Evolutionary conservation across 2,797 vertebrate species (phyloP).

Genomic region (Myotis vivesi): DNA sequence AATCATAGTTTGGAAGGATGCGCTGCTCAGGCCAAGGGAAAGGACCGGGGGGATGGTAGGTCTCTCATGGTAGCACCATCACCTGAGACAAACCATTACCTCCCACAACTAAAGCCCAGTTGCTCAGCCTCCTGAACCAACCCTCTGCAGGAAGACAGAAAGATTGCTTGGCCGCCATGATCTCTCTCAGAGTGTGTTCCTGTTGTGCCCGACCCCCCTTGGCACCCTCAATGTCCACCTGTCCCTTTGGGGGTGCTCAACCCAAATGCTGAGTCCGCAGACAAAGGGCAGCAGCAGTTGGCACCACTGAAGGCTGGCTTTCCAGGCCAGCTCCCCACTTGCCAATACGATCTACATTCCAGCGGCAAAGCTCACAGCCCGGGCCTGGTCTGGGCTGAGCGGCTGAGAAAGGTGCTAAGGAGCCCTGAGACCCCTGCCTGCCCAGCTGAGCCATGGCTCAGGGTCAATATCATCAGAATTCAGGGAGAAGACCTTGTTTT

Average conservation of each 20-base stretch:
- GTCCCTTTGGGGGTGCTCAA: not conserved
- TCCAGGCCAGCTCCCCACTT: conserved; percentile 49
- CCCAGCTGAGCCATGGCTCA: not conserved
- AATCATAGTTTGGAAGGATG: not conserved
- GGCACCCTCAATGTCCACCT: not conserved
- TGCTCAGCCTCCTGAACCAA: not conserved
- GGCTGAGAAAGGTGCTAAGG: conserved; percentile 47
- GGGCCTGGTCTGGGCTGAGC: not conserved
- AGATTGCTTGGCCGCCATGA: not conserved
- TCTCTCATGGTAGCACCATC: accelerated
- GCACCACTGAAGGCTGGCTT: not conserved
- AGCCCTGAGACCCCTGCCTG: conserved; percentile 15
- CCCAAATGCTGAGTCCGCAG: not conserved
- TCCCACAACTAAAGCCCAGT: not conserved
- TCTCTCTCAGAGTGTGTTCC: not conserved
- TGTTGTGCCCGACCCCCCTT: not conserved
- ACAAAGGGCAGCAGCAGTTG: conserved; percentile 1
- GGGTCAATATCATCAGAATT: conserved; percentile 10
- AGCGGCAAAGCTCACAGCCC: conserved; percentile 22
- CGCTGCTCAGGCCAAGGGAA: not conserved
- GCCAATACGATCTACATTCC: conserved; percentile 62
- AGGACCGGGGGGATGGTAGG: not conserved
- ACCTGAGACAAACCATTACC: not conserved
- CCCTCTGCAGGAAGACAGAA: not conserved
- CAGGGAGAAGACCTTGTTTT: conserved; percentile 59